phyloP scores from a whole-genome alignment of 2,113 vertebrate species.

The Ciconia maguari region DNA sequence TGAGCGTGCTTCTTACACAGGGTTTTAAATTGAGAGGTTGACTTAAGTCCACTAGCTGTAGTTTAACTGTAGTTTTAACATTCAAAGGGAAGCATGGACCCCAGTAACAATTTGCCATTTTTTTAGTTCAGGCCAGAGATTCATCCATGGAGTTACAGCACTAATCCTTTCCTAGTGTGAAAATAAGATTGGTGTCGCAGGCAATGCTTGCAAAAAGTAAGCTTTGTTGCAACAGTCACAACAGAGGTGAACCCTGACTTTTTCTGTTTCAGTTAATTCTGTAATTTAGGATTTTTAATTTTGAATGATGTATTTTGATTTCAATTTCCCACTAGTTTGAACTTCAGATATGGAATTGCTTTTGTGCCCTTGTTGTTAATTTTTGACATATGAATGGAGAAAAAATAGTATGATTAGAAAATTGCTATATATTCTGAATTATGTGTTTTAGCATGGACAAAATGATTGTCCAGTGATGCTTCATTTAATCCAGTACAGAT shows the following conservation, averaged over 20 bases:
- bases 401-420: not conserved
- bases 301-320: not conserved
- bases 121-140: not conserved
- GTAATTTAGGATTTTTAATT: not conserved
- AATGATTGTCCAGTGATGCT: not conserved
- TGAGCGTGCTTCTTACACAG: not conserved
- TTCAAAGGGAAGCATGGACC: not conserved
- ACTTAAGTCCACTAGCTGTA: not conserved
- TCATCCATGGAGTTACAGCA: not conserved
- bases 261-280: not conserved
- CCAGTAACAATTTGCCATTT: not conserved
- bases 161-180: not conserved
- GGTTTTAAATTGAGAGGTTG: not conserved
- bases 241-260: not conserved
- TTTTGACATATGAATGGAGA: not conserved
- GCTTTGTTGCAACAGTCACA: not conserved
- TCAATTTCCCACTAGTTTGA: not conserved
- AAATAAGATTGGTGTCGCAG: not conserved
- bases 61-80: not conserved
- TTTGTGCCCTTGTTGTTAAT: not conserved
- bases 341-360: not conserved
- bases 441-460: not conserved
- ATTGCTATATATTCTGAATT: not conserved
- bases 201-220: not conserved
- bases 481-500: not conserved